Evolutionary conservation across 2,113 vertebrate genomes (phyloP), one percentile per base, ranked within the genome.

Genomic region (Dicentrarchus labrax): DNA sequence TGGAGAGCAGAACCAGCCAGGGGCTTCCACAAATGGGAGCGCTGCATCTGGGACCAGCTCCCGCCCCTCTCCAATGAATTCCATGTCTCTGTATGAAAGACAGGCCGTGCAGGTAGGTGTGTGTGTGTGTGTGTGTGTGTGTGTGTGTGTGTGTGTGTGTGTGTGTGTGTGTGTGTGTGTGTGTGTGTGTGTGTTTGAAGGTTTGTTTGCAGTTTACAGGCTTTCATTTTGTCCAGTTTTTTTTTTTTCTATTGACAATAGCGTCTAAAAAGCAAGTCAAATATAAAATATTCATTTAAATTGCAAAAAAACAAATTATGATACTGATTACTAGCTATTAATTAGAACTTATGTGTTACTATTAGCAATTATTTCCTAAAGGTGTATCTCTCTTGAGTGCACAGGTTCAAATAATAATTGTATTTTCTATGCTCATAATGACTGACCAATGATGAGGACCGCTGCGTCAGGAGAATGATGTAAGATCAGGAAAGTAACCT

Each of bases 41-140:
- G 89, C 97, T 43, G 82, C 95, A 11, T 96, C 97, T 6, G 97
- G 96, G 88, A 92, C 95, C 62, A 96, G 96, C 86, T 93, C 96
- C 78, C 96, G 97, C 72, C 96, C 97, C 76, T 93, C 93, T 6
- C 96, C 97, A 24, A 98, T 98, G 86, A 97, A 97, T 0, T 97
- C 97, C 61, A 98, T 98, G 97, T 98, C 97, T 56, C 95, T 97
- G 47, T 98, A 98, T 54, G 97, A 98, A 85, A 94, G 97, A 21
- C 97, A 98, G 79, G 97, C 97, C 0, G 98, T 97, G 2, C 97
- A 98, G 97, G 98, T 98, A 78, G 85, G 96, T 77, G 76, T 51
- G 38, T 77, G 50, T 77, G 57, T 53, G 45, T 45, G 43, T 12
- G 43, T 12, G 1, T 41, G 5, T 41, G 8, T 41, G 57, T 53